phyloP scores from a whole-genome alignment of 2,113 vertebrate genomes.

The Nasalis larvatus region DNA sequence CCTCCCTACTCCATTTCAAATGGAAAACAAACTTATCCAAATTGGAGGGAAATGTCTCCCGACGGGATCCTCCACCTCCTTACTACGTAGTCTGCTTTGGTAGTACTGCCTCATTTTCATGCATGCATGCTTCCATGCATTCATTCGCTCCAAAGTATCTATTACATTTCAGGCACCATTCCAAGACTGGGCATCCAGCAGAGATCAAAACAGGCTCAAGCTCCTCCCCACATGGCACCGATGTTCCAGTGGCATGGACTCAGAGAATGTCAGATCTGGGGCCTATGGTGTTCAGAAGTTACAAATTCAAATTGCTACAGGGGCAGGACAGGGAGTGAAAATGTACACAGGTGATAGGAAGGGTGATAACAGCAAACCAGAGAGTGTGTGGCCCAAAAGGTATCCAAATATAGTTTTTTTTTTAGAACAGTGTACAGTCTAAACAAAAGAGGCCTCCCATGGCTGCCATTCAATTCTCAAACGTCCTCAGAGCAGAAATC shows the following conservation, averaged over 20 bases:
- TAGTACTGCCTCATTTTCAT: not conserved
- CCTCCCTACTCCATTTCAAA: not conserved
- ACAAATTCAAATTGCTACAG: not conserved
- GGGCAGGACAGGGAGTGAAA: not conserved
- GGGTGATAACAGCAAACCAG: not conserved
- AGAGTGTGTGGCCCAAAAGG: not conserved
- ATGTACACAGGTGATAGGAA: not conserved
- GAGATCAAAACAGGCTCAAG: not conserved
- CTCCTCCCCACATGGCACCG: not conserved
- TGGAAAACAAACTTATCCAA: not conserved
- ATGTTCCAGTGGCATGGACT: not conserved
- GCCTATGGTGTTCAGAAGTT: not conserved
- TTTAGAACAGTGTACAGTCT: not conserved
- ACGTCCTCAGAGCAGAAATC: not conserved
- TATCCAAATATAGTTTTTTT: not conserved
- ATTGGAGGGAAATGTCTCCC: not conserved
- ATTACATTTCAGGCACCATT: not conserved
- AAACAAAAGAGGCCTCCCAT: not conserved
- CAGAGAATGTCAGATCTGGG: not conserved
- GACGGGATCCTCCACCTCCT: not conserved
- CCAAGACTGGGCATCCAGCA: not conserved
- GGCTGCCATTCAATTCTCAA: not conserved
- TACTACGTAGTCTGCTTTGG: not conserved
- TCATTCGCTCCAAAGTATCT: not conserved
- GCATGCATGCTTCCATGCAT: too few species aligned